Conservation (phyloP, 92 coral and sea anemone species). For the Galaxea fascicularis region DNA sequence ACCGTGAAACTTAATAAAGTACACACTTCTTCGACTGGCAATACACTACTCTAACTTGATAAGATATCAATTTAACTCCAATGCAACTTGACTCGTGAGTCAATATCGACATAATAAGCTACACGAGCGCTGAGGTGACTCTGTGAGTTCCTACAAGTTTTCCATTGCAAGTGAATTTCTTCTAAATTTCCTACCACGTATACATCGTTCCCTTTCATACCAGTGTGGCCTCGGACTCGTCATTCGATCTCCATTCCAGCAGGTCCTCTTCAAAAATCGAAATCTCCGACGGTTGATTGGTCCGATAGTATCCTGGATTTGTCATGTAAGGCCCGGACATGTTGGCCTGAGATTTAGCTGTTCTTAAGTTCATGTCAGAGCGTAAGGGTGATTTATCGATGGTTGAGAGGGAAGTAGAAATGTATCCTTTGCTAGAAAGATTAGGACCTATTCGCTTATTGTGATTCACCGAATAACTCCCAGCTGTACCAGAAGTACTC, state of each 20-base stretch:
- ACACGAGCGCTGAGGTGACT: neutral
- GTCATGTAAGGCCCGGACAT: conserved; percentile 64
- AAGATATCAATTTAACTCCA: neutral
- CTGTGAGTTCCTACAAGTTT: neutral
- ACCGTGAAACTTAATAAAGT: neutral
- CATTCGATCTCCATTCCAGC: conserved; percentile 76
- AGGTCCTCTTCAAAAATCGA: conserved; percentile 78
- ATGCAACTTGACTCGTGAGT: neutral
- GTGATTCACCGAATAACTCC: conserved; percentile 81
- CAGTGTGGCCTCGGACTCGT: conserved; percentile 76
- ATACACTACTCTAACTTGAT: neutral
- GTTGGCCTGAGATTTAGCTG: conserved; percentile 68
- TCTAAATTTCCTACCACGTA: neutral
- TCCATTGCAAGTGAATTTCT: neutral
- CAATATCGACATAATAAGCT: neutral
- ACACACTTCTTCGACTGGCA: neutral
- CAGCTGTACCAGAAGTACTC: conserved; percentile 80
- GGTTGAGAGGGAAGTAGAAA: conserved; percentile 74
- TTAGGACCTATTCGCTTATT: conserved; percentile 56
- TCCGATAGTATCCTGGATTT: conserved; percentile 64
- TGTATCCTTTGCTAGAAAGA: conserved; percentile 60
- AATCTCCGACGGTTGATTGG: conserved; percentile 54
- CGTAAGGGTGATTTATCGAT: conserved; percentile 23
- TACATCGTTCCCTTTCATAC: conserved; percentile 53
- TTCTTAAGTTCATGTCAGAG: conserved; percentile 34